Evolutionary conservation across 1,140 invertebrate genomes (phyloP), one percentile per base, ranked within the genome.

Genomic region (Vollenhovia emeryi): DNA sequence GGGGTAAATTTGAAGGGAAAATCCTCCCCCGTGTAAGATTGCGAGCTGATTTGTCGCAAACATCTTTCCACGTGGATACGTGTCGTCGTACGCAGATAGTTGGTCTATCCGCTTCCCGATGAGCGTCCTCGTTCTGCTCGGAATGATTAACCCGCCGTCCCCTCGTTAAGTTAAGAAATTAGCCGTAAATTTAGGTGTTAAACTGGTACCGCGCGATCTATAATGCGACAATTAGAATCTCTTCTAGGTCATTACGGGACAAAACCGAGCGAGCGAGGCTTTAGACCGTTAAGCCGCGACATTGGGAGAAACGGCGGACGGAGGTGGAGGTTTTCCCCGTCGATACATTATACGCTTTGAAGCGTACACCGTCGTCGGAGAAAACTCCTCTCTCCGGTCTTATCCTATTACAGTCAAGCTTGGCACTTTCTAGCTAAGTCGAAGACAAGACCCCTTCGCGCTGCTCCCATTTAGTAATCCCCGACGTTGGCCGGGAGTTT

Each of bases 401-500:
- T 90, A 91, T 91, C 89, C 89, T 85, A 87, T 91, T 91, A 91
- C 85, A 91, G 89, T 78, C 52, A 90, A 87, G 89, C 89, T 88
- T 88, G 85, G 85, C 86, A 89, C 86, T 88, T 84, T 85, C 90
- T 86, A 92, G 88, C 87, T 91, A 91, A 91, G 89, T 90, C 87
- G 89, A 88, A 91, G 89, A 90, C 89, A 90, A 88, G 86, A 90
- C 86, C 87, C 69, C 89, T 91, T 90, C 87, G 83, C 85, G 83
- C 84, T 83, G 84, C 90, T 90, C 89, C 92, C 92, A 93, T 93
- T 93, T 93, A 93, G 92, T 94, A 94, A 93, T 94, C 92, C 86
- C 84, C 89, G 90, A 87, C 86, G 91, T 92, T 92, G 89, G 91
- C 90, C 90, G 88, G 86, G 90, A 94, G 93, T 94, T 94, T 93